Conservation (phyloP, 2,113 vertebrate species). For the Rhinoderma darwinii region DNA sequence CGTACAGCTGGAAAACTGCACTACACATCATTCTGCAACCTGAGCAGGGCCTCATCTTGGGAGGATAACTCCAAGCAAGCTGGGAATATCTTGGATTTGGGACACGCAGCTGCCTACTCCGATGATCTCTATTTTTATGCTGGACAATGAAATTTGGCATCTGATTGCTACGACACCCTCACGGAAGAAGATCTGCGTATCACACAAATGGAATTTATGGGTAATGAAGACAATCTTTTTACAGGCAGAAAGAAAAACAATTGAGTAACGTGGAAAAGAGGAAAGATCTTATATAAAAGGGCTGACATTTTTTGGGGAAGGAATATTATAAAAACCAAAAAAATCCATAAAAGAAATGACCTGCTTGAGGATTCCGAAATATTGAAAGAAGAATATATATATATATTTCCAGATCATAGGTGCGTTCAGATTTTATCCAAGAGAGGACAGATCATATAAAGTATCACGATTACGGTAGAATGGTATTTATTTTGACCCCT, state of each 20-base stretch:
- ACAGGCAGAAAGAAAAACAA: neutral
- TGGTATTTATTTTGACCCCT: conserved; percentile 28
- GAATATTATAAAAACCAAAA: neutral
- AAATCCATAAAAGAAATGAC: neutral
- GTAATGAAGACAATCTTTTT: neutral
- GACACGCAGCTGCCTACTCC: conserved; percentile 27
- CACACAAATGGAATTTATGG: neutral
- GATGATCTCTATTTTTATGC: neutral
- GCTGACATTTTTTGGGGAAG: neutral
- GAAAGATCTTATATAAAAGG: neutral
- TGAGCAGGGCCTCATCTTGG: conserved; percentile 54
- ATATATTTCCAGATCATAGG: neutral
- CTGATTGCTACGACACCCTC: neutral
- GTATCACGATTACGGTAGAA: neutral
- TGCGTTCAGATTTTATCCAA: neutral
- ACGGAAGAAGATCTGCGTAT: neutral
- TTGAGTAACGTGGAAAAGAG: neutral
- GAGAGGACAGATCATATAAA: neutral
- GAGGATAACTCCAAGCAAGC: conserved; percentile 32
- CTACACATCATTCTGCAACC: conserved; percentile 4
- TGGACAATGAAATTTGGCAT: neutral
- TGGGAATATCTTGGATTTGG: conserved; percentile 25
- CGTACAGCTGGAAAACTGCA: neutral
- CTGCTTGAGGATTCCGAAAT: neutral
- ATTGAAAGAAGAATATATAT: neutral